Evolutionary conservation across 2,888 invertebrate species (phyloP).

Genomic region (Thyatira batis): DNA sequence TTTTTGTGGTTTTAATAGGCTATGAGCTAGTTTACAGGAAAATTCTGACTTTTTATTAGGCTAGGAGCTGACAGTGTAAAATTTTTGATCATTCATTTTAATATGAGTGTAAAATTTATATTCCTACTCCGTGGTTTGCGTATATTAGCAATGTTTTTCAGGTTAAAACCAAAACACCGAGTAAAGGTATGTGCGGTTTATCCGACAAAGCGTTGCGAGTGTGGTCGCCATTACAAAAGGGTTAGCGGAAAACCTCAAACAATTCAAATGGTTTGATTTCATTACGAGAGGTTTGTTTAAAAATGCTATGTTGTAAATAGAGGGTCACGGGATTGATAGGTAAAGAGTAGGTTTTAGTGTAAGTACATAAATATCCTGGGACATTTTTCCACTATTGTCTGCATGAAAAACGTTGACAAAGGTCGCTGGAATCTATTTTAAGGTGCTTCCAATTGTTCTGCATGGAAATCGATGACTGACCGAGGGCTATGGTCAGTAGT

Average conservation of each 20-base stretch:
- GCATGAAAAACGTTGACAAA: too few species aligned
- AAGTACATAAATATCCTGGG: background rate
- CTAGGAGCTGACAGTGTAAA: too few species aligned
- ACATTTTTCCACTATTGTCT: too few species aligned
- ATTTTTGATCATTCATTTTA: too few species aligned
- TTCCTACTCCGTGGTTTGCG: background rate
- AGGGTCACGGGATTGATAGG: background rate
- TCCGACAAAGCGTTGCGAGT: background rate
- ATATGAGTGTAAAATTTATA: too few species aligned
- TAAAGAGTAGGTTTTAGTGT: background rate
- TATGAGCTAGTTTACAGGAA: too few species aligned
- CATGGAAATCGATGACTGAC: too few species aligned
- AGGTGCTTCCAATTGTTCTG: too few species aligned
- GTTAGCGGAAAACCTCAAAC: background rate
- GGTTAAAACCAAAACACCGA: background rate
- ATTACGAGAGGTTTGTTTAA: constrained; percentile 6
- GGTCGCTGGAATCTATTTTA: too few species aligned
- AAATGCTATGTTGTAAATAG: background rate
- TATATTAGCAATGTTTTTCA: background rate
- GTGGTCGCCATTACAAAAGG: background rate
- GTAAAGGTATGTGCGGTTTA: background rate
- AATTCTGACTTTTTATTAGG: too few species aligned
- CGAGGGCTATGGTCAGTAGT: too few species aligned
- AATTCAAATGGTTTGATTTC: constrained; percentile 16
- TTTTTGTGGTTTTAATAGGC: too few species aligned